Base-by-base conservation (phyloP, 1,140 invertebrate species). In the Mactra quadrangularis region DNA sequence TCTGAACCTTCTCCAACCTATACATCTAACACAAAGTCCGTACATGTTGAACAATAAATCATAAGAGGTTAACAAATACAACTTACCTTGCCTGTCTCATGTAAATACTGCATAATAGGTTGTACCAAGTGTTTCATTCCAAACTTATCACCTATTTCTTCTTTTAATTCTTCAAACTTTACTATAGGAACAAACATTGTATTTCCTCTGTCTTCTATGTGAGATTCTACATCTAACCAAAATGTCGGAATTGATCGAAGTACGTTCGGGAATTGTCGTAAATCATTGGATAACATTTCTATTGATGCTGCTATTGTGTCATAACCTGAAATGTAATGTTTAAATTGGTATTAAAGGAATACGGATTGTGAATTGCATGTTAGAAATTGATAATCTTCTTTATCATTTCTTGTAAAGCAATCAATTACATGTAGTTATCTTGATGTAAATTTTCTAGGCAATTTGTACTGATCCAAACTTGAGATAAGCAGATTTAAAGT, bases 201-300 rank as follows among this genome's bases (percentile, higher is more conserved):
- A 74, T 88, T 91, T n/a, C 89, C 90, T 29, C 85, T 87, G 38
- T 91, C 90, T 60, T 92, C 92, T 17, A 91, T 57, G 52, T 87
- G 92, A 31, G 87, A 83, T 68, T 92, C 89, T 13, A 91, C 89
- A 25, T 93, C 89, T 1, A 87, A 79, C 92, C 92, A 93, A 62
- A 93, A 89, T 9, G 89, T 88, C 52, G 91, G 91, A 25, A 93
- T 89, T 15, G 86, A 78, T 55, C 86, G 79, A 82, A 92, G 86
- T 35, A 91, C 87, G 53, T 89, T 82, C 19, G 91, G 90, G 76
- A 92, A 92, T 9, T 89, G 82, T 22, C 89, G 86, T 35, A 82
- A 78, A 66, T 91, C 87, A 11, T 84, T 85, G 3, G 87, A 86
- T 27, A 90, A 72, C 1, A 62, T 84, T 57, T 90, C 86, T 15